Conservation (phyloP, 2,797 vertebrate genomes). For the Paedocypris micromegethes region DNA sequence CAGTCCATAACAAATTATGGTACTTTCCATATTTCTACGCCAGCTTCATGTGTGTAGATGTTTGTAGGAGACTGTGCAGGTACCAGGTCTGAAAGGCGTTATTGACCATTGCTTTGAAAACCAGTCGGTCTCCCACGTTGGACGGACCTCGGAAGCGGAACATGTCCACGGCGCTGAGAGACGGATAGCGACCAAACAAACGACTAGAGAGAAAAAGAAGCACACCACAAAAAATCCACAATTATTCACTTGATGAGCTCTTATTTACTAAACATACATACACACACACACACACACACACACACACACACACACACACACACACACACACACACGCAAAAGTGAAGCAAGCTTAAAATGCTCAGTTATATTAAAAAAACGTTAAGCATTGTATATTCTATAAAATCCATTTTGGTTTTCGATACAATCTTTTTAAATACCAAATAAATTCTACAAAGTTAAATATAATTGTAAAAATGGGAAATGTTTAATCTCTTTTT, state of each 20-base stretch:
- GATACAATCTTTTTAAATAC: no score
- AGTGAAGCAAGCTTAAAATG: no score
- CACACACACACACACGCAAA: no score
- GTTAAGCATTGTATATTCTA: no score
- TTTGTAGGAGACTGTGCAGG: neutral
- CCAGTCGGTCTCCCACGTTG: slow-evolving; percentile 86
- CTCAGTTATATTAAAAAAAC: no score
- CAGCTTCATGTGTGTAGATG: neutral
- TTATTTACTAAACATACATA: no score
- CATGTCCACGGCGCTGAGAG: slow-evolving; percentile 89
- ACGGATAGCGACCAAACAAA: slow-evolving; percentile 82
- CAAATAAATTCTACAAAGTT: no score
- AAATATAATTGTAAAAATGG: no score
- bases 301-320: no score
- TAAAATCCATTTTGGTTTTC: no score
- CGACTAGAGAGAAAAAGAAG: slow-evolving; percentile 66
- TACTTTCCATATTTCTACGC: slow-evolving; percentile 1
- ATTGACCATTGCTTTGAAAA: slow-evolving; percentile 93
- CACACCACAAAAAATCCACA: neutral
- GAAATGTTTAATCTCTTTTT: no score
- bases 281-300: no score
- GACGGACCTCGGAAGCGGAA: slow-evolving; percentile 93
- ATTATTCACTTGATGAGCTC: neutral
- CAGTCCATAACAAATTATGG: neutral
- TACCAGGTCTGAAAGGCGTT: slow-evolving; percentile 91